phyloP scores from a whole-genome alignment of 2,888 invertebrate species.

The Mayetiola destructor region DNA sequence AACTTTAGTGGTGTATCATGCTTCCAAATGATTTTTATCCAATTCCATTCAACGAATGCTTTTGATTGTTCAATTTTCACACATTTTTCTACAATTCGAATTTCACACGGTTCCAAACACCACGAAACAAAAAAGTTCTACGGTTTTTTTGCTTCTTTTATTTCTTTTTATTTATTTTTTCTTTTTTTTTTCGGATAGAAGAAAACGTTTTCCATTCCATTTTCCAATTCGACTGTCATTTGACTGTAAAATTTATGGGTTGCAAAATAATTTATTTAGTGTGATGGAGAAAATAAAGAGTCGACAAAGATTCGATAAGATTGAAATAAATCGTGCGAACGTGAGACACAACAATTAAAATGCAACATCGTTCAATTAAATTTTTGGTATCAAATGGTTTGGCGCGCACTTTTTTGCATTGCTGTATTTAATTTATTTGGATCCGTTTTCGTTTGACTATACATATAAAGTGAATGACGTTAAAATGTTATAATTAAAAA shows the following conservation, averaged over 20 bases:
- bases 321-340: background rate
- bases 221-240: constrained; percentile 3
- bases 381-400: too few species aligned
- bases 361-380: constrained; percentile 1
- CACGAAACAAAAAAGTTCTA: too few species aligned
- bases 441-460: too few species aligned
- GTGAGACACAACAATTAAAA: background rate
- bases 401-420: too few species aligned
- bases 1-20: too few species aligned
- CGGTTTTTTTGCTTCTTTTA: too few species aligned
- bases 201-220: background rate
- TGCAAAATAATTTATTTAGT: constrained; percentile 8
- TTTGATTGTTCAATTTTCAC: background rate
- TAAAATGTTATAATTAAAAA: too few species aligned
- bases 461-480: too few species aligned
- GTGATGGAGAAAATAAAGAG: background rate
- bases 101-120: background rate
- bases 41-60: background rate
- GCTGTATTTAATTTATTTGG: too few species aligned
- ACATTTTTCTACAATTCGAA: background rate
- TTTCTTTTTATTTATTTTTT: too few species aligned
- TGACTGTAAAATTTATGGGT: background rate
- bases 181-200: background rate
- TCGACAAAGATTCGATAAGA: background rate
- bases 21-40: background rate